phyloP scores from a whole-genome alignment of 2,888 invertebrate species.

The Rhynchonema sp. region DNA sequence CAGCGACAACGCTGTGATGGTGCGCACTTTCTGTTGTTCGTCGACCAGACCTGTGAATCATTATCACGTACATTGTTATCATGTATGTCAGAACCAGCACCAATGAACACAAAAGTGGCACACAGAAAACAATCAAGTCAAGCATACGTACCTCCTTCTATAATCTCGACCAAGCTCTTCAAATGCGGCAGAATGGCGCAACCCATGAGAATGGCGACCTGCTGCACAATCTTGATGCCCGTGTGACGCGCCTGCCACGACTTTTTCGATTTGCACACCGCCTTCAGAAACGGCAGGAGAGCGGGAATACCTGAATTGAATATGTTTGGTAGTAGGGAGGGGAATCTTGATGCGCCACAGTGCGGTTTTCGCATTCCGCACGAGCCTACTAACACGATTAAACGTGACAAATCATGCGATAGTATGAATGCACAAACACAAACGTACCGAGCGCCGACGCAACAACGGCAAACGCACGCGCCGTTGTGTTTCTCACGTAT shows the following conservation, averaged over 20 bases:
- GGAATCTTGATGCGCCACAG: too few species aligned
- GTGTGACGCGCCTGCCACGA: constrained; percentile 97
- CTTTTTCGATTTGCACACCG: constrained; percentile 95
- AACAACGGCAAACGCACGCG: constrained; percentile 97
- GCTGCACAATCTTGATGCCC: constrained; percentile 98
- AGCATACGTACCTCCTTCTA: constrained; percentile 77
- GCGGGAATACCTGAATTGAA: constrained; percentile 92
- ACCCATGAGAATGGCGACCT: constrained; percentile 98
- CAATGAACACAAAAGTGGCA: constrained; percentile 5
- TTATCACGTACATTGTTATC: too few species aligned
- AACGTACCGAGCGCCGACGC: constrained; percentile 61
- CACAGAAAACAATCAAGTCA: neutral
- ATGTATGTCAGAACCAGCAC: too few species aligned
- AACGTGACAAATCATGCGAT: too few species aligned
- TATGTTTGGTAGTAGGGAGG: too few species aligned
- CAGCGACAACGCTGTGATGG: constrained; percentile 91
- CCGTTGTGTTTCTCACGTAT: constrained; percentile 96
- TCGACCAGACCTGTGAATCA: constrained; percentile 62
- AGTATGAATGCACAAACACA: too few species aligned
- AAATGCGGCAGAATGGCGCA: constrained; percentile 96
- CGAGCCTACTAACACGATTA: too few species aligned
- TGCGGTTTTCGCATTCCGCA: too few species aligned
- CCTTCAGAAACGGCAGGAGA: constrained; percentile 84
- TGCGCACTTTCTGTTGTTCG: constrained; percentile 91
- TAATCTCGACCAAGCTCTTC: constrained; percentile 91